Evolutionary conservation across 2,797 vertebrate species (phyloP), one percentile per base, ranked within the genome.

Genomic region (Sebastes iracundus): DNA sequence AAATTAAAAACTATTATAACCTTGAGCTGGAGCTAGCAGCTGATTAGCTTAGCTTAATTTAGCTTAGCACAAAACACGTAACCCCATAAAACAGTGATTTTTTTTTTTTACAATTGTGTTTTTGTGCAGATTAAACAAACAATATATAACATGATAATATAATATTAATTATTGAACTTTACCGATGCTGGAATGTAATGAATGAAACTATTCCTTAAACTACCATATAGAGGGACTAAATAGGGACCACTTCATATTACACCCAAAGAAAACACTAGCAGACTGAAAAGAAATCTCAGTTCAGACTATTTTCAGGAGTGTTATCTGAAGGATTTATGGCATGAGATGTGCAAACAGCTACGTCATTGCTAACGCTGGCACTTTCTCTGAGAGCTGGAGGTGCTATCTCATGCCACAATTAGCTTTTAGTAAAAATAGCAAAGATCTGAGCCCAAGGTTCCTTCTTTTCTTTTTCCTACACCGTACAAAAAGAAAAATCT

Each of bases 391-490:
- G 73, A 82, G 55, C 68, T 61, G 61, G 59, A 87, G 76, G 79
- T 79, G 38, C 35, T 60, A 60, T 80, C 33, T 76, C 42, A 20
- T 65, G 52, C 71, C 28, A 49, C 56, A 86, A 84, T 86, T 79
- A 81, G 67, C 63, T 77, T 88, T 87, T 55, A 62, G 52, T n/a
- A 69, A 77, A 80, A 88, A 82, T 46, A 84, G 72, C 30, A 77
- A 72, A 74, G 60, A 62, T 71, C 22, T 72, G 10, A 74, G 72
- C 77, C 33, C 61, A 42, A 2, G 69, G 42, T 76, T 83, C 1
- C 11, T 42, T 75, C 16, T 60, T 61, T 82, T 75, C 14, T 55
- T 62, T 82, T 75, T 79, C 35, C 32, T 49, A 16, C 65, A 72
- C 8, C 56, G 71, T 73, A 70, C 46, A 82, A 62, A 82, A 62